A percentile compares a stretch with the other conserved stretches of the same genome.
Evolutionary conservation across 2,888 invertebrate species (phyloP).

Genomic region (Neoaliturus tenellus): DNA sequence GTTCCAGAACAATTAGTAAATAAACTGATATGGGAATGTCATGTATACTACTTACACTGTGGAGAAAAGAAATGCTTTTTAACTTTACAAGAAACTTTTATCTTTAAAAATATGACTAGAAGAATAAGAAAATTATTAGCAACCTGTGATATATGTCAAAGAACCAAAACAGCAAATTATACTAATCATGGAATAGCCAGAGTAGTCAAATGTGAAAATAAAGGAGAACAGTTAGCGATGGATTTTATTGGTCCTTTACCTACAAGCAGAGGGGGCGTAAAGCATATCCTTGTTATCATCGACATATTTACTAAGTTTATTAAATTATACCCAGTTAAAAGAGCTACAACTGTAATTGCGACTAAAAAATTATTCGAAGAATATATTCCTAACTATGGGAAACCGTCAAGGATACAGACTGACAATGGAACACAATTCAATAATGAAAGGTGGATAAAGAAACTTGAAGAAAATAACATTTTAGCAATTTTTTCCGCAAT

Average conservation of each 20-base stretch:
- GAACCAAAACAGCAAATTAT: background rate
- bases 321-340: background rate
- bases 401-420: background rate
- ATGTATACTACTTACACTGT: conserved; percentile 21
- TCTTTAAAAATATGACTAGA: conserved; percentile 4
- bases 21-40: conserved; percentile 6
- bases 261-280: background rate
- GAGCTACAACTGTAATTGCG: background rate
- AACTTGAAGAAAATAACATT: background rate
- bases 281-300: background rate
- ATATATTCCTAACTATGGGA: background rate
- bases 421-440: conserved; percentile 28
- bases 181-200: background rate
- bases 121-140: background rate
- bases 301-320: conserved; percentile 20
- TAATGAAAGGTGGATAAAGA: background rate
- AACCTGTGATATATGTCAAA: conserved; percentile 6
- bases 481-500: background rate
- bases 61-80: background rate
- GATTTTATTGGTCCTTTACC: background rate
- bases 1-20: background rate
- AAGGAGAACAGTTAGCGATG: background rate
- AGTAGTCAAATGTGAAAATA: background rate
- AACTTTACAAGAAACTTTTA: background rate
- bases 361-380: background rate